Base-by-base conservation (phyloP, 2,888 invertebrate species). In the Conomelus anceps region DNA sequence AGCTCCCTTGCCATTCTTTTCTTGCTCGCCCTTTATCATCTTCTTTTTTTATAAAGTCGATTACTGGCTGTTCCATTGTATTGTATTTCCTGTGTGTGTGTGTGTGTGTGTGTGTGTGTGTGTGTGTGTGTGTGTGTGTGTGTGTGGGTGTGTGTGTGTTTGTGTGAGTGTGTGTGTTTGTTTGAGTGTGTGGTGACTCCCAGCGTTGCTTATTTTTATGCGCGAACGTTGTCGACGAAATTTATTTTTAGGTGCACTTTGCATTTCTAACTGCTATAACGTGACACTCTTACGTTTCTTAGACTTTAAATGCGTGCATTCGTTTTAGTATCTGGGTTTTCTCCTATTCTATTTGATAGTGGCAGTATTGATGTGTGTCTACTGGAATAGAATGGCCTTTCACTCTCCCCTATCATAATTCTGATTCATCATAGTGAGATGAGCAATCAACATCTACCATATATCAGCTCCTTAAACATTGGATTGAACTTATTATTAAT, bases 171-270 rank as follows among this genome's bases (percentile, higher is more conserved):
- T 6, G n/a, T 63, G 63, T 63, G 63, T 63, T 1, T n/a, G n/a
- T 63, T 20, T n/a, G 34, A 17, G 34, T 7, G 34, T 26, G 11
- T 26, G 26, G 6, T 63, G 63, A 63, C n/a, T 63, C n/a, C 63
- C 63, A 63, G n/a, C 63, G 63, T 63, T 63, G n/a, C 63, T 63
- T 63, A 63, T 63, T 63, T 63, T 63, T 63, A 63, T 63, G 63
- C n/a, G 63, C 63, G n/a, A n/a, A n/a, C n/a, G 63, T 63, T 63
- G 63, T 63, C 63, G 63, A 63, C 63, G n/a, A 63, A 63, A 63
- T 86, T 86, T 86, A 86, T 86, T 86, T 86, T 86, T 86, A 86
- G 86, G 26, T 86, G 86, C 86, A 86, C 86, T 86, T 86, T 26
- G 29, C 23, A 22, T 86, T 86, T 6, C n/a, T 26, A 86, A 86